Evolutionary conservation across 2,113 vertebrate species (phyloP).

Genomic region (Albula goreensis): DNA sequence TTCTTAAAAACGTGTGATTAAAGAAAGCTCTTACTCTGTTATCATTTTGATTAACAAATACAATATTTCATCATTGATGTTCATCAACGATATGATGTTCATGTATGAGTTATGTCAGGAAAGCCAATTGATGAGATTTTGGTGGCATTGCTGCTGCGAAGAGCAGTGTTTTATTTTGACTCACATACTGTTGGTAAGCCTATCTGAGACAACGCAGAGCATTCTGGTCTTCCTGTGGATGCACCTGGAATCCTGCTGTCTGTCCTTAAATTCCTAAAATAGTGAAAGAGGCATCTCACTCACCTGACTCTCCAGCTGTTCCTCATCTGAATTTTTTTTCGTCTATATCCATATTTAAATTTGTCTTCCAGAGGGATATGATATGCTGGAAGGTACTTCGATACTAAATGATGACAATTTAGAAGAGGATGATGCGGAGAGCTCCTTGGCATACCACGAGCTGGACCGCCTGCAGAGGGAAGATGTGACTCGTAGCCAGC

Average conservation of each 20-base stretch:
- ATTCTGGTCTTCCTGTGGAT: background rate
- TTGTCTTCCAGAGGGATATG: conserved; percentile 80
- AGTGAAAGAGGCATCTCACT: conserved; percentile 40
- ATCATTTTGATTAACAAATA: background rate
- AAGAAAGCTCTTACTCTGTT: background rate
- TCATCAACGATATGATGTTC: background rate
- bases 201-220: background rate
- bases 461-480: conserved; percentile 73
- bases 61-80: background rate
- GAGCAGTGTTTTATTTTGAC: conserved; percentile 33
- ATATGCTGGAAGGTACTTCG: conserved; percentile 74
- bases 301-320: conserved; percentile 65
- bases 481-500: conserved; percentile 73
- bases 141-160: background rate
- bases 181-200: conserved; percentile 34
- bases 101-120: background rate
- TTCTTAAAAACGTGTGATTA: background rate
- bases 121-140: background rate
- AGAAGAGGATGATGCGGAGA: conserved; percentile 76
- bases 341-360: conserved; percentile 71
- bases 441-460: conserved; percentile 76
- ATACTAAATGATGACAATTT: conserved; percentile 79
- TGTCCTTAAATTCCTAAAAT: conserved; percentile 44
- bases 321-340: conserved; percentile 64
- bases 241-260: conserved; percentile 53